Conservation (phyloP, 2,888 invertebrate genomes). For the Cephonodes hylas region DNA sequence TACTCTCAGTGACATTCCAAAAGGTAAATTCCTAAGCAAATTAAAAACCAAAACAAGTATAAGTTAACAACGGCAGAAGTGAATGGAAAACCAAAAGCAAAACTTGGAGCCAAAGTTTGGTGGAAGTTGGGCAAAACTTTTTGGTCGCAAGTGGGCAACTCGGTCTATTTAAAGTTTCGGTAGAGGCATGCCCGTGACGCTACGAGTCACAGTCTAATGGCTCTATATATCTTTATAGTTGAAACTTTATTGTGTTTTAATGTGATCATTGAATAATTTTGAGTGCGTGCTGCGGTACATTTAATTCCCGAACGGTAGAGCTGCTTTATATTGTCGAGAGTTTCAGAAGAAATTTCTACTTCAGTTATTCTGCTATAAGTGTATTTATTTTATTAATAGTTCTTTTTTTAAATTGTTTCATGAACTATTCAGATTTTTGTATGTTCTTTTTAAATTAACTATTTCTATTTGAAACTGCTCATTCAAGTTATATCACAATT, state of each 20-base stretch:
- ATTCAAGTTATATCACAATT: too few relatives aligned
- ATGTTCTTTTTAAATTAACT: too few relatives aligned
- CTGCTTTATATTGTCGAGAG: background rate
- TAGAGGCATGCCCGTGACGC: slow-evolving; percentile 20
- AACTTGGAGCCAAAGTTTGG: slow-evolving; percentile 7
- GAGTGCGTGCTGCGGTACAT: background rate
- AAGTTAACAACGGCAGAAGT: background rate
- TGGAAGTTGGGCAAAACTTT: slow-evolving; percentile 4
- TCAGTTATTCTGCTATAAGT: too few relatives aligned
- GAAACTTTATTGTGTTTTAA: background rate
- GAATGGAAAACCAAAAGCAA: slow-evolving; percentile 4
- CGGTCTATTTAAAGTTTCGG: slow-evolving; percentile 23
- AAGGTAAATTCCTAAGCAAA: background rate
- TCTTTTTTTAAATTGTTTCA: too few relatives aligned
- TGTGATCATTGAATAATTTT: background rate
- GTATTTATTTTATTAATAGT: too few relatives aligned
- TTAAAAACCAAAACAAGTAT: slow-evolving; percentile 1
- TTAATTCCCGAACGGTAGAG: background rate
- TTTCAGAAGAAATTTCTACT: background rate
- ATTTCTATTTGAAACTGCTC: too few relatives aligned
- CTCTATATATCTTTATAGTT: background rate
- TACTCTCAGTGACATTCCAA: background rate
- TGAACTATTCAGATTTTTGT: too few relatives aligned
- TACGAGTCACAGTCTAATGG: slow-evolving; percentile 8
- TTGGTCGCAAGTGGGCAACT: slow-evolving; percentile 15